These are phyloP conservation scores for Taphrorychus bicolor DNA, from an alignment of 2,888 invertebrate genomes.

Conservation along the genomic window DNA sequence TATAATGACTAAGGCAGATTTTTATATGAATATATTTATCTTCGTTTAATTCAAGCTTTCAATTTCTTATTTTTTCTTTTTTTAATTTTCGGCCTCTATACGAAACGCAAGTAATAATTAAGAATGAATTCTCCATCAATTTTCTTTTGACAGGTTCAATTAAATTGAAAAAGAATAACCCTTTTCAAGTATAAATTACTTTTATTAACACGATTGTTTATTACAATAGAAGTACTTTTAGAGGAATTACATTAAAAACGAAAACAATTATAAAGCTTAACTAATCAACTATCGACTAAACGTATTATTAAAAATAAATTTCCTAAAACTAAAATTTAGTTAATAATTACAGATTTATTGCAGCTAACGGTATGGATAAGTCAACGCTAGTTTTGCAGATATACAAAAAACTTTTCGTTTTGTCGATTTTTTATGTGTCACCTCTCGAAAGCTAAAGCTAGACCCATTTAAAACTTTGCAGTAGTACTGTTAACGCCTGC, in stretches of 20 bases:
- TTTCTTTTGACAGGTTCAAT: no score
- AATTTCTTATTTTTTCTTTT: no score
- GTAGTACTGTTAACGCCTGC: background rate
- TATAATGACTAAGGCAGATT: no score
- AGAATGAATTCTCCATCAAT: no score
- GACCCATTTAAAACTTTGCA: background rate
- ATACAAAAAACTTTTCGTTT: background rate
- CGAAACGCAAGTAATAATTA: no score
- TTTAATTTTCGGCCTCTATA: no score
- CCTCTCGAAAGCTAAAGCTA: background rate
- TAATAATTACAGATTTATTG: constrained; percentile 32
- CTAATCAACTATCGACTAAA: constrained; percentile 23
- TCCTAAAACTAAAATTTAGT: constrained; percentile 22
- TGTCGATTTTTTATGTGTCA: background rate
- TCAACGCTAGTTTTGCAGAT: constrained; percentile 14
- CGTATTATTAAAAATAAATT: constrained; percentile 25
- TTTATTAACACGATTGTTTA: constrained; percentile 37
- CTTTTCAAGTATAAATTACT: constrained; percentile 27
- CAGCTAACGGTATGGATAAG: constrained; percentile 25
- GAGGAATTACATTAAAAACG: constrained; percentile 36
- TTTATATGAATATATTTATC: no score
- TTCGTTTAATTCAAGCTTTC: no score
- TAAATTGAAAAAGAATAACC: background rate
- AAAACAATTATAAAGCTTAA: constrained; percentile 36
- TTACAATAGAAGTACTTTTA: constrained; percentile 37